Conservation (phyloP, 2,113 vertebrate species). For the Hucho hucho region DNA sequence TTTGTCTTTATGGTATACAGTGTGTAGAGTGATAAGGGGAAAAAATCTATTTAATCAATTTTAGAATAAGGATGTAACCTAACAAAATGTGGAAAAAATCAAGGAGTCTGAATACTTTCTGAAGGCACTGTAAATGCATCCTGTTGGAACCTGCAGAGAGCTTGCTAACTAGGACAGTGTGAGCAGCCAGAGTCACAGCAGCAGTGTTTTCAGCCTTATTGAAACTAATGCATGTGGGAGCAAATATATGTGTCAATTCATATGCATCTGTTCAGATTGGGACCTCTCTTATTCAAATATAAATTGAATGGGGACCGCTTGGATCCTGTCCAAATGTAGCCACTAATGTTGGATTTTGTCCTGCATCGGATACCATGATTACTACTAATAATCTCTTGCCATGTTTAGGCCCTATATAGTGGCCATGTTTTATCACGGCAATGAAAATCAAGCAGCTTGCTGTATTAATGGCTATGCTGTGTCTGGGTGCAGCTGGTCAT, state of each 20-base stretch:
- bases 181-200: conserved; percentile 70
- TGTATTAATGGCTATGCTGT: conserved; percentile 47
- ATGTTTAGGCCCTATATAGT: conserved; percentile 58
- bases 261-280: conserved; percentile 78
- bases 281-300: conserved; percentile 77
- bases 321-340: conserved; percentile 70
- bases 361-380: conserved; percentile 73
- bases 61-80: too few relatives aligned
- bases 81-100: too few relatives aligned
- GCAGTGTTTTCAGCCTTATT: conserved; percentile 78
- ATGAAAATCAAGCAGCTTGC: conserved; percentile 46
- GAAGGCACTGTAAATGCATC: background rate
- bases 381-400: conserved; percentile 68
- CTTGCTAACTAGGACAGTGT: conserved; percentile 75
- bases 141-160: conserved; percentile 73
- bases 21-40: too few relatives aligned
- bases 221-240: conserved; percentile 78
- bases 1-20: too few relatives aligned
- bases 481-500: conserved; percentile 67
- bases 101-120: too few relatives aligned
- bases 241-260: conserved; percentile 79
- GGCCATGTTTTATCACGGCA: conserved; percentile 21
- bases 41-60: too few relatives aligned
- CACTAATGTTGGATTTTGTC: conserved; percentile 69
- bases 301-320: conserved; percentile 74